Percentiles rank a stretch among this genome's conserved stretches.
Evolutionary conservation across 2,113 vertebrate genomes (phyloP).

Genomic region (Passerina amoena): DNA sequence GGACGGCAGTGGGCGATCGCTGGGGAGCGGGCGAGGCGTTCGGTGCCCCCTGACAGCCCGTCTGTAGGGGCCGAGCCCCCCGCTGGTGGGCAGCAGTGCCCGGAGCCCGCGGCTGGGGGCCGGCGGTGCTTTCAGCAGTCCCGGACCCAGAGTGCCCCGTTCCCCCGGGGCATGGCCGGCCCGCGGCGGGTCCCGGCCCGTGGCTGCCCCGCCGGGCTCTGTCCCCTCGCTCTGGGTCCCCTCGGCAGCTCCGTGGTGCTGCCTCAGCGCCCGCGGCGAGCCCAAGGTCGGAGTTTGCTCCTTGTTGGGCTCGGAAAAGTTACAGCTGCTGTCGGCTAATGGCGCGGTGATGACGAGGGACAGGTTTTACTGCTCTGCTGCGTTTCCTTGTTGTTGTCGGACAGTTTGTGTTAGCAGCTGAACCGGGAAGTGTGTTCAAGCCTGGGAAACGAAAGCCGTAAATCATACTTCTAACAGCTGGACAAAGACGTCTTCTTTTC

Average conservation of each 20-base stretch:
- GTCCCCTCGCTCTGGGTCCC: background rate
- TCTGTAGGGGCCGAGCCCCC: fast-evolving
- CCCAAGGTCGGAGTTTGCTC: background rate
- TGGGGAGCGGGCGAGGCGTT: background rate
- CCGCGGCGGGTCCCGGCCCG: too few species aligned
- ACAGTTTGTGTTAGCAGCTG: background rate
- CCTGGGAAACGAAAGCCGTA: background rate
- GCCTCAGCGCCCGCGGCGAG: background rate
- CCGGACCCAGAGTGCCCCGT: fast-evolving
- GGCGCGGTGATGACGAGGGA: background rate
- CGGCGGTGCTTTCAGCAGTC: background rate
- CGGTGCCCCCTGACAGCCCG: background rate
- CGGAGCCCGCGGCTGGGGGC: too few species aligned
- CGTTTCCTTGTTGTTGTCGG: background rate
- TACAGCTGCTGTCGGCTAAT: background rate
- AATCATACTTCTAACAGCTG: background rate
- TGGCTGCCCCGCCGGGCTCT: background rate
- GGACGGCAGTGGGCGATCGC: background rate
- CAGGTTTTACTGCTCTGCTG: background rate
- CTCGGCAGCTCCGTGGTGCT: background rate
- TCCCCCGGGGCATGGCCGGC: fast-evolving
- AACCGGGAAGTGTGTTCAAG: background rate
- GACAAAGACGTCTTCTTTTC: background rate
- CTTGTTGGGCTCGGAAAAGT: background rate
- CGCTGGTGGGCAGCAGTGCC: background rate